Evolutionary conservation across 2,888 invertebrate genomes (phyloP), one percentile per base, ranked within the genome.

Genomic region (Cabera pusaria): DNA sequence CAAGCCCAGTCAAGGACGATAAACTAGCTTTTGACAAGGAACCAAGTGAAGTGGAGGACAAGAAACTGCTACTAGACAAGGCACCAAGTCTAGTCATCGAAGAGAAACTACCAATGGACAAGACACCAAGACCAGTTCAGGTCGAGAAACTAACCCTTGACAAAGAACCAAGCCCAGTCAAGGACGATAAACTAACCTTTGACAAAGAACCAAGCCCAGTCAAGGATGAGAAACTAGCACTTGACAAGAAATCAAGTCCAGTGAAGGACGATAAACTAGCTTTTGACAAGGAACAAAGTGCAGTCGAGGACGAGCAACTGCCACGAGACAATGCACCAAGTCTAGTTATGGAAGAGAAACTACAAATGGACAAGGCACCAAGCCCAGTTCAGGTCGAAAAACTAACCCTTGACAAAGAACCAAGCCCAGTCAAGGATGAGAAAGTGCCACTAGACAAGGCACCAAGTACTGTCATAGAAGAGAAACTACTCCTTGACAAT

Each of bases 171-270:
- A 56, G 49, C 3, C 33, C 43, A 0, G n/a, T n/a, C n/a, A n/a
- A n/a, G n/a, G 14, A 14, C 14, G 14, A 14, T 3, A 11, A 29
- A 10, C 5, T 3, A 20, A 5, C 11, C 5, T 6, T 1, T 6
- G 1, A 7, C n/a, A 4, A 4, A 3, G 6, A 0, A 10, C 8
- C 35, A n/a, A 31, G 17, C n/a, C 20, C 6, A 6, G 6, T 25
- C 0, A 33, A 21, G 9, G 29, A 20, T 0, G 31, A 34, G 0
- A 41, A 40, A 2, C 39, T 18, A 44, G 55, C 35, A 33, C 36
- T 1, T 43, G 31, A 45, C 2, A 52, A 51, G 5, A 44, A 21
- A 2, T 33, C 38, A 0, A 52, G 38, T 18, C 46, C 45, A 1
- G 11, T 27, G 0, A 25, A 39, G 10, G 42, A 35, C 0, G 39